Evolutionary conservation across 2,113 vertebrate genomes (phyloP).

Genomic region (Dolichallabes microphthalmus): DNA sequence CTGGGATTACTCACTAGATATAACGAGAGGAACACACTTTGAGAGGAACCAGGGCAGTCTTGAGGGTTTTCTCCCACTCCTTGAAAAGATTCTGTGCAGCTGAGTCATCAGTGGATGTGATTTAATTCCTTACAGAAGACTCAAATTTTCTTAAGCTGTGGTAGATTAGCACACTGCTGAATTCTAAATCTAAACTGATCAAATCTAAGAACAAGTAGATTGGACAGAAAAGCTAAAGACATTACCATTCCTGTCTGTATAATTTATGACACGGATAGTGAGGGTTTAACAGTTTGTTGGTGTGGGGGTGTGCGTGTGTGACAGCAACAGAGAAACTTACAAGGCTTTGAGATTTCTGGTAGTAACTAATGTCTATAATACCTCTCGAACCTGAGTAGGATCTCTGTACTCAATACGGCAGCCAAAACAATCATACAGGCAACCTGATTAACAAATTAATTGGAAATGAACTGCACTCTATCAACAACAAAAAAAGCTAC

Average conservation of each 20-base stretch:
- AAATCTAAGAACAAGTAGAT: neutral
- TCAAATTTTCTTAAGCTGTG: neutral
- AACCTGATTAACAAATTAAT: neutral
- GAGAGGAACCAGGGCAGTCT: neutral
- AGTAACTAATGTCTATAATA: constrained; percentile 41
- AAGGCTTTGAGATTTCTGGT: constrained; percentile 19
- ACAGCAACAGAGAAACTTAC: neutral
- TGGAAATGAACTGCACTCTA: neutral
- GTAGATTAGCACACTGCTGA: neutral
- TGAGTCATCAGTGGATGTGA: constrained; percentile 26
- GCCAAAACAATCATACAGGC: neutral
- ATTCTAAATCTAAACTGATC: neutral
- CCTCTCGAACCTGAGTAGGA: neutral
- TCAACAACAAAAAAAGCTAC: neutral
- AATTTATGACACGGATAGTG: constrained; percentile 15
- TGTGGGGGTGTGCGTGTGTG: constrained; percentile 7
- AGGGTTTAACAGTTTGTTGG: constrained; percentile 19
- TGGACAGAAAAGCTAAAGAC: constrained; percentile 1
- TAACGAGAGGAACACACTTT: no score
- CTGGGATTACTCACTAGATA: neutral
- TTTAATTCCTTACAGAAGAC: neutral
- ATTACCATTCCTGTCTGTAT: neutral
- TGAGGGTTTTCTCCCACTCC: constrained; percentile 10
- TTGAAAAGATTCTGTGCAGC: neutral
- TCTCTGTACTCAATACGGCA: neutral